phyloP scores from a whole-genome alignment of 1,140 invertebrate species.

The Dryas iulia region DNA sequence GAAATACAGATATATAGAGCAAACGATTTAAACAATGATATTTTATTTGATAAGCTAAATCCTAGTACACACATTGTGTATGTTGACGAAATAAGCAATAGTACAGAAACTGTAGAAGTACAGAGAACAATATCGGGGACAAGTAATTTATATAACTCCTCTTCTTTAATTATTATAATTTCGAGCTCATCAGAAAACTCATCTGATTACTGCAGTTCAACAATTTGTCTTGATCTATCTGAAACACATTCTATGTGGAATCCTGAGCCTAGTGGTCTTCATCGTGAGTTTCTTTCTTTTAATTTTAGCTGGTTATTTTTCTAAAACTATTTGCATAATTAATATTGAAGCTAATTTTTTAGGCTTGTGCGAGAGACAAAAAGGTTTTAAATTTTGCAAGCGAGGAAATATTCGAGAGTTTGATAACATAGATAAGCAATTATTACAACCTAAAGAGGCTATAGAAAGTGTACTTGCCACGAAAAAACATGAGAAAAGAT shows the following conservation, averaged over 20 bases:
- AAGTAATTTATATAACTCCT: conserved; percentile 7
- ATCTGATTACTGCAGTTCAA: conserved; percentile 25
- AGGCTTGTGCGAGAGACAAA: conserved; percentile 12
- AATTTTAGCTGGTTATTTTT: background rate
- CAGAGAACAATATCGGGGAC: background rate
- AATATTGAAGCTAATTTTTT: background rate
- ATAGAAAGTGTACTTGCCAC: background rate
- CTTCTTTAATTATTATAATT: conserved; percentile 41
- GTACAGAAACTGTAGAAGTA: background rate
- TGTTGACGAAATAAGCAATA: background rate
- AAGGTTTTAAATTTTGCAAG: background rate
- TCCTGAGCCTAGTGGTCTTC: conserved; percentile 1
- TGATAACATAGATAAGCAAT: background rate
- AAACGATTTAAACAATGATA: background rate
- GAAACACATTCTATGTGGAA: conserved; percentile 30
- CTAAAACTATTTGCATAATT: background rate
- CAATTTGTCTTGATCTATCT: conserved; percentile 42
- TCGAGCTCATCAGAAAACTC: conserved; percentile 31
- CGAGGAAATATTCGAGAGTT: background rate
- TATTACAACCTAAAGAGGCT: background rate
- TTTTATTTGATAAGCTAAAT: background rate
- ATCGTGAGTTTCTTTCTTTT: conserved; percentile 24
- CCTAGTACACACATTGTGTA: background rate
- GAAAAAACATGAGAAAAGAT: background rate
- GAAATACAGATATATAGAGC: background rate